Base-by-base conservation (phyloP, 1,140 invertebrate species). In the Armadillidium nasatum region DNA sequence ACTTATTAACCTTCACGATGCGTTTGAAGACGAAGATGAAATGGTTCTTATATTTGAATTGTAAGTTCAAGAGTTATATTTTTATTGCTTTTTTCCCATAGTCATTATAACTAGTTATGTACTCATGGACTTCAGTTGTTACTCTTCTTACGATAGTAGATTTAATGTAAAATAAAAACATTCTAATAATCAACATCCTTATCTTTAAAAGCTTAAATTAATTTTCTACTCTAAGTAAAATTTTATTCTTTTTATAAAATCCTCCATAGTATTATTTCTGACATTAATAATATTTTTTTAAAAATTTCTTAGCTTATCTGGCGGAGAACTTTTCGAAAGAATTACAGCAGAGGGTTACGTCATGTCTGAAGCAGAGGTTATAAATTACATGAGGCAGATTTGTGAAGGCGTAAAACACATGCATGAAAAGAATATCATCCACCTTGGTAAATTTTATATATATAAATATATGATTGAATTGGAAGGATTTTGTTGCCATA, bases 11-110 rank as follows among this genome's bases (percentile, higher is more conserved):
- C 86, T 99, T 0, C 97, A 99, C 83, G 98, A 99, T 85, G 97
- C 97, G 0, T 99, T 97, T 85, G 97, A 99, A 85, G 96, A 99
- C 84, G 96, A 98, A 79, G 94, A 99, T 82, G 97, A 99, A 88
- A 99, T 99, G 96, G 94, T 98, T 43, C 89, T 99, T 4, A 97
- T 99, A 78, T 95, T 98, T 82, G 97, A 99, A 88, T 99, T 99
- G 94, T 96, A 88, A 91, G 93, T 90, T 33, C 33, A 33, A 33
- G 6, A 33, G 6, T 1, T 33, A 3, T 3, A 3, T 33, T 33
- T 33, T 33, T 33, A 33, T 33, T 33, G 33, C 6, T 33, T 33
- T 33, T 33, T 33, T 33, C 33, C 33, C n/a, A n/a, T n/a, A 33
- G 33, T 33, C 33, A 33, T 33, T 33, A 33, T 3, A 33, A 33